Evolutionary conservation across 2,113 vertebrate genomes (phyloP).

Genomic region (Hylia prasina): DNA sequence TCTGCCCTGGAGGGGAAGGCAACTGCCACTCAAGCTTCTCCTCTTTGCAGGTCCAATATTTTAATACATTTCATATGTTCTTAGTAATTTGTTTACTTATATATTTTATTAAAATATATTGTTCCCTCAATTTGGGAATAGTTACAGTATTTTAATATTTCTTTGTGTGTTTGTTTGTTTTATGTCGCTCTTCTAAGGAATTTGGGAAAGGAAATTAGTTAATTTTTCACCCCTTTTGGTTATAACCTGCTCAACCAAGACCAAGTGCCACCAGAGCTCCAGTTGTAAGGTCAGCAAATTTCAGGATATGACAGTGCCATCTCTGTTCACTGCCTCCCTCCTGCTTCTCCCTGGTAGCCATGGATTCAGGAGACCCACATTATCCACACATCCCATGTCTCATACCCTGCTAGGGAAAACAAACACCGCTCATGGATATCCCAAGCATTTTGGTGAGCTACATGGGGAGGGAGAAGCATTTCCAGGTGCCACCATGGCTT

Average conservation of each 20-base stretch:
- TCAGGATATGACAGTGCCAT: neutral
- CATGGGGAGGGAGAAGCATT: neutral
- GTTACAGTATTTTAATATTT: neutral
- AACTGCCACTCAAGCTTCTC: neutral
- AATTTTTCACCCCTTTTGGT: neutral
- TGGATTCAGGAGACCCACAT: neutral
- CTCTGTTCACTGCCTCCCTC: neutral
- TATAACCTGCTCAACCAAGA: neutral
- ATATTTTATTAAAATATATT: neutral
- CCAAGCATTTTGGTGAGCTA: neutral
- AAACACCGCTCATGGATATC: neutral
- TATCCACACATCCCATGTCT: neutral
- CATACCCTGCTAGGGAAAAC: neutral
- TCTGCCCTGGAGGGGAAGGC: neutral
- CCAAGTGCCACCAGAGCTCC: neutral
- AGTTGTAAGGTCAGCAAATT: neutral
- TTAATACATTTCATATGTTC: neutral
- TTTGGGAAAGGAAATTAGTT: neutral
- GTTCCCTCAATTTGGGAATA: neutral
- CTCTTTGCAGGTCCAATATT: neutral
- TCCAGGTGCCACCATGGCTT: neutral
- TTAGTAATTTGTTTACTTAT: neutral
- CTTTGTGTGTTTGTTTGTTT: neutral
- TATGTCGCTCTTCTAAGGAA: neutral
- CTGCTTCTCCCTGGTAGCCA: neutral